These are phyloP conservation scores for Callyntrura sp. DNA, from an alignment of 2,888 invertebrate species.

Conservation along the genomic window DNA sequence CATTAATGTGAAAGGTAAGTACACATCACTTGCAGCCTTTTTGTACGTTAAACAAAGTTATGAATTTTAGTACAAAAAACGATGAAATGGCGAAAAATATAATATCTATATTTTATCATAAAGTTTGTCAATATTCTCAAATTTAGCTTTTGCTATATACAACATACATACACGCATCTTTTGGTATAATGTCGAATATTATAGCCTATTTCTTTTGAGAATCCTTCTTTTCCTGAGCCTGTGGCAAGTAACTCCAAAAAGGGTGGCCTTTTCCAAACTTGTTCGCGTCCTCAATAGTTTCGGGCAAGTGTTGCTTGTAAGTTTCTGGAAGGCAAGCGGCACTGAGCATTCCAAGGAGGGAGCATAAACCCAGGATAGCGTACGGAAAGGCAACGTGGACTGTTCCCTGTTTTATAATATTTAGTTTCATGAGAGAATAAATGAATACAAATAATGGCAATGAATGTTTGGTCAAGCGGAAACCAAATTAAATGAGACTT, in stretches of 20 bases:
- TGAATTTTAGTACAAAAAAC: too few relatives aligned
- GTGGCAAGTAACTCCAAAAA: slow-evolving; percentile 84
- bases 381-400: slow-evolving; percentile 80
- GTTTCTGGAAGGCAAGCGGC: slow-evolving; percentile 89
- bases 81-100: too few relatives aligned
- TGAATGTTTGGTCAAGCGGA: slow-evolving; percentile 24
- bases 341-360: slow-evolving; percentile 85
- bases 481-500: slow-evolving; percentile 38
- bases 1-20: too few relatives aligned
- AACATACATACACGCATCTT: too few relatives aligned
- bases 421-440: neutral
- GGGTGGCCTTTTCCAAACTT: slow-evolving; percentile 87
- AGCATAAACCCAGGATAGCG: slow-evolving; percentile 73
- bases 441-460: neutral
- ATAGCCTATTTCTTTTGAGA: neutral
- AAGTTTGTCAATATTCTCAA: too few relatives aligned
- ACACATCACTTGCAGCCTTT: too few relatives aligned
- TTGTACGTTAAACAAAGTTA: too few relatives aligned
- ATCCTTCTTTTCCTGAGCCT: neutral
- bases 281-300: slow-evolving; percentile 88
- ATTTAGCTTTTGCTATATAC: too few relatives aligned
- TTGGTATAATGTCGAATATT: too few relatives aligned
- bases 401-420: slow-evolving; percentile 77
- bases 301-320: slow-evolving; percentile 88
- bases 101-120: too few relatives aligned